phyloP scores from a whole-genome alignment of 2,888 invertebrate species.

The Sussaba pulchella region DNA sequence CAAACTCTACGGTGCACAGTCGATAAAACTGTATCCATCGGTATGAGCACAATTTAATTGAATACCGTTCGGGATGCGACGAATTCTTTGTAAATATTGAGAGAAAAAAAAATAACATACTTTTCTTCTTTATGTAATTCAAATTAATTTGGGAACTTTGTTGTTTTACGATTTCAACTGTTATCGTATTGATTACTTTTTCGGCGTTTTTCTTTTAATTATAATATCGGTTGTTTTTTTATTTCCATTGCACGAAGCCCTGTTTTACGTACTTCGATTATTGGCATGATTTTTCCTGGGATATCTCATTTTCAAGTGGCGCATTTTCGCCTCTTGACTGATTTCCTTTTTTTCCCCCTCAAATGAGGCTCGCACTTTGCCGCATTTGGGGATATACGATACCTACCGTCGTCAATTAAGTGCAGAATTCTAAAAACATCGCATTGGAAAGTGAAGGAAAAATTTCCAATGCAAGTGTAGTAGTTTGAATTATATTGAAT shows the following conservation, averaged over 20 bases:
- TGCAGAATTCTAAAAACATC: not conserved
- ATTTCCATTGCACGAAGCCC: not conserved
- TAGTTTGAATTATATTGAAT: not conserved
- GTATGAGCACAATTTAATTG: not conserved
- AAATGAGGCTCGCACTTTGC: too few species aligned
- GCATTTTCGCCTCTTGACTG: slow-evolving; percentile 17
- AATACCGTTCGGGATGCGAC: not conserved
- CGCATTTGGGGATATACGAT: slow-evolving; percentile 12
- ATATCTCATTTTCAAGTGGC: slow-evolving; percentile 40
- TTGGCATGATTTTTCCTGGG: slow-evolving; percentile 52
- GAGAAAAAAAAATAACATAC: not conserved
- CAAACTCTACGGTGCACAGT: slow-evolving; percentile 65
- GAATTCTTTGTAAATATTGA: not conserved
- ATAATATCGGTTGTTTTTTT: not conserved
- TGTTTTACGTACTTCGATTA: slow-evolving; percentile 7
- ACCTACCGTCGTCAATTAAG: not conserved
- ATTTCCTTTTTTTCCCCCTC: slow-evolving; percentile 25
- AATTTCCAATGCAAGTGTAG: too few species aligned
- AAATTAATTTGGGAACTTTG: not conserved
- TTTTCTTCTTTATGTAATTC: not conserved
- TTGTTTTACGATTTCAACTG: not conserved
- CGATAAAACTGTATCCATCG: slow-evolving; percentile 50
- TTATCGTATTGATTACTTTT: not conserved
- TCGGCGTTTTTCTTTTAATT: not conserved
- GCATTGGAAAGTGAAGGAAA: too few species aligned